Percentiles rank a stretch among this genome's conserved stretches.
Conservation (phyloP, 2,888 invertebrate genomes). For the Sphinx pinastri region DNA sequence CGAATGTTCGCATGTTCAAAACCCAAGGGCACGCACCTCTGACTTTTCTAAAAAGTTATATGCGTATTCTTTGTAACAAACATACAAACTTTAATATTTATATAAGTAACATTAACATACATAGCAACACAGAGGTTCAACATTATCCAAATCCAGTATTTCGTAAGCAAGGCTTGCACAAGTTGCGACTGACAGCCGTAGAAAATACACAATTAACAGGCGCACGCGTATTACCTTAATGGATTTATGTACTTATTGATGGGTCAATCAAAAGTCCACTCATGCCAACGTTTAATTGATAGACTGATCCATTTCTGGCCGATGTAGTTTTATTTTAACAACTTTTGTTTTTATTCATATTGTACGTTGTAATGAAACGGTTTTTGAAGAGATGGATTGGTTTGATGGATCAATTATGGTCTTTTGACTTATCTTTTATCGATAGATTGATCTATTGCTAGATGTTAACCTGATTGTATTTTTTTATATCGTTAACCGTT, state of each 20-base stretch:
- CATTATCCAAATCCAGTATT: constrained; percentile 24
- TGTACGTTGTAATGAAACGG: constrained; percentile 30
- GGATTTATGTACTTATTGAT: constrained; percentile 82
- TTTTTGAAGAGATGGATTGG: background rate
- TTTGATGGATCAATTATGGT: background rate
- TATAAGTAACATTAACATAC: background rate
- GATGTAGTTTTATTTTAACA: constrained; percentile 39
- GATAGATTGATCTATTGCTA: too few relatives aligned
- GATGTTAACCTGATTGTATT: too few relatives aligned
- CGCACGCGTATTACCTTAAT: constrained; percentile 74
- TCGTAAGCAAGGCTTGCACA: constrained; percentile 26
- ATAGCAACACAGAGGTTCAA: constrained; percentile 9
- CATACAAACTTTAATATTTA: too few relatives aligned
- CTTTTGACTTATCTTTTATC: background rate
- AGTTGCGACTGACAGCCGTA: constrained; percentile 60
- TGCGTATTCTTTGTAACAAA: too few relatives aligned
- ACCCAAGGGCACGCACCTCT: too few relatives aligned
- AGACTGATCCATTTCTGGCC: constrained; percentile 61
- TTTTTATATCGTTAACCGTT: too few relatives aligned
- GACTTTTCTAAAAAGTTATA: too few relatives aligned
- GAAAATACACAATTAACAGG: constrained; percentile 77
- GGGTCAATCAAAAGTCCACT: constrained; percentile 77
- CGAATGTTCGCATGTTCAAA: too few relatives aligned
- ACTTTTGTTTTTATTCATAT: constrained; percentile 48
- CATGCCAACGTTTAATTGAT: constrained; percentile 69